Percentiles rank a stretch among this genome's conserved stretches.
Conservation (phyloP, 1,140 invertebrate species). For the Pemphigus obesinymphae region DNA sequence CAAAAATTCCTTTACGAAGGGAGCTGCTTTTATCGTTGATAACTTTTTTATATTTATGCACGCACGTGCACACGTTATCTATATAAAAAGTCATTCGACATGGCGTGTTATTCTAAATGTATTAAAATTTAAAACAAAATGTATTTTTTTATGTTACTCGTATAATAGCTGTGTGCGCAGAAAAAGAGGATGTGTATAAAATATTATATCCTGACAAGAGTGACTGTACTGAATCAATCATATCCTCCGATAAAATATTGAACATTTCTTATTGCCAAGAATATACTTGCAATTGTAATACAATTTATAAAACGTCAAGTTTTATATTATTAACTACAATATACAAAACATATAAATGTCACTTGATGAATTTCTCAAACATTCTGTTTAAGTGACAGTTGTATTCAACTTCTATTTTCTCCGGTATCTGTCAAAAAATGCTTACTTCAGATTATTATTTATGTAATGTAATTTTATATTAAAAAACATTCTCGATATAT, state of each 20-base stretch:
- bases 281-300: background rate
- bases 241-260: background rate
- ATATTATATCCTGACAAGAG: too few species aligned
- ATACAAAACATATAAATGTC: background rate
- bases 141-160: background rate
- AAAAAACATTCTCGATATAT: background rate
- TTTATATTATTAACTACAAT: background rate
- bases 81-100: too few species aligned
- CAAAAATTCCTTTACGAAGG: too few species aligned
- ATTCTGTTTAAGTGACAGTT: background rate
- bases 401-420: background rate
- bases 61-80: too few species aligned
- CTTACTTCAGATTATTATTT: background rate
- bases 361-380: conserved; percentile 3
- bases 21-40: too few species aligned
- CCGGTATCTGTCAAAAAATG: background rate
- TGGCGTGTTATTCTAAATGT: too few species aligned
- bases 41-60: too few species aligned
- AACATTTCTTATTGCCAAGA: too few species aligned
- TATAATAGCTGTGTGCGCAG: background rate
- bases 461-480: background rate
- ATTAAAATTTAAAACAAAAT: background rate
- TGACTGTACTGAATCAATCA: background rate
- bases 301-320: background rate
- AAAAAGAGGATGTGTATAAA: background rate